Evolutionary conservation across 2,797 vertebrate species (phyloP), one percentile per base, ranked within the genome.

Genomic region (Hydrocynus forskahlii): DNA sequence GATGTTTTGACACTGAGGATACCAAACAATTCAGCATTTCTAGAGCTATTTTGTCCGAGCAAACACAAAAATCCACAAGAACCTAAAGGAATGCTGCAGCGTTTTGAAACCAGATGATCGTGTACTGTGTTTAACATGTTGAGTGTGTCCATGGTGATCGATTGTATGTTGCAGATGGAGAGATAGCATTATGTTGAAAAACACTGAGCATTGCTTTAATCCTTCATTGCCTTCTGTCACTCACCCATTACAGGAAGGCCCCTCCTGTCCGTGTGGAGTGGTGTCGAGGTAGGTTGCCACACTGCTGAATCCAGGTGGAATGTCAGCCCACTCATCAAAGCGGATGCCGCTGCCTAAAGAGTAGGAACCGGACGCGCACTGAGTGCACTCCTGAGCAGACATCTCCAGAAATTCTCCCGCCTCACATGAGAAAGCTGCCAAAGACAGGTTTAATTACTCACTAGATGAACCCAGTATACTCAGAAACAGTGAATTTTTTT

Each of bases 341-440:
- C 97, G 96, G 88, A 99, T 92, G 25, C 97, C 97, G 0, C 97
- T 99, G 87, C 98, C 98, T 40, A 99, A 90, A 0, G 98, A 99
- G 90, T 97, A 99, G 87, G 95, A 98, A 16, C 98, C 98, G n/a
- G 97, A 95, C 0, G 94, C 95, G 89, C 98, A 99, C 82, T 93
- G 95, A 75, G 94, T 97, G 89, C 98, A 99, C 76, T 95, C 92
- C 92, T 99, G 98, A 87, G 95, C 95, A 54, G 96, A 96, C 96
- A 99, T 97, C 92, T 99, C 97, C 84, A 99, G 92, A 87, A 97
- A 99, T 87, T 99, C 96, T 0, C 98, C 98, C 0, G 96, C 95
- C 68, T 92, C 91, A 80, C 98, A 99, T 0, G 98, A 97, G 89
- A 99, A 99, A 29, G 97, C 98, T 99, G 89, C 21, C 83, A 23